Evolutionary conservation across 2,113 vertebrate genomes (phyloP).

Genomic region (Sander lucioperca): DNA sequence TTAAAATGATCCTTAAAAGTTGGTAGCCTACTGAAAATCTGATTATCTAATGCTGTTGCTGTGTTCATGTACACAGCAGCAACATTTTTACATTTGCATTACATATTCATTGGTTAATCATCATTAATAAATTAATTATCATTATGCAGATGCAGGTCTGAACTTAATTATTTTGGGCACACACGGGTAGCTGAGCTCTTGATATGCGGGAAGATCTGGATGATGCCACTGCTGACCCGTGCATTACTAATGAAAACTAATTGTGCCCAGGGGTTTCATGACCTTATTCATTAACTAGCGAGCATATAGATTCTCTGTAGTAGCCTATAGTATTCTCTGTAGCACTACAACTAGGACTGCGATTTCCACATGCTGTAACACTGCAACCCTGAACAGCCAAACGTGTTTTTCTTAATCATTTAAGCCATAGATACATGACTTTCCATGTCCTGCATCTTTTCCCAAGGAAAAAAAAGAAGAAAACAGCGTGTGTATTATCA

Average conservation of each 20-base stretch:
- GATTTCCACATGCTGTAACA: background rate
- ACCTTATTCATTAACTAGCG: slow-evolving; percentile 29
- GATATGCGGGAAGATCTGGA: background rate
- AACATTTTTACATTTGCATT: background rate
- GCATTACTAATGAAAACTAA: slow-evolving; percentile 50
- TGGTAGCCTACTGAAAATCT: no score
- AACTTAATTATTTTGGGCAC: background rate
- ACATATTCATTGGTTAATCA: background rate
- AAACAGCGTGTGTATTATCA: background rate
- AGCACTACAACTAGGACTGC: background rate
- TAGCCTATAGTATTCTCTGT: background rate
- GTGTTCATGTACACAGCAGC: background rate
- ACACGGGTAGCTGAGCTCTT: background rate
- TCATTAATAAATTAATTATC: background rate
- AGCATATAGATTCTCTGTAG: slow-evolving; percentile 11
- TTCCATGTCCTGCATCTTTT: background rate
- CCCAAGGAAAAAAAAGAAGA: background rate
- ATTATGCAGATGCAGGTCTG: slow-evolving; percentile 14
- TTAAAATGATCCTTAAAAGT: no score
- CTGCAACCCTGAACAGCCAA: background rate
- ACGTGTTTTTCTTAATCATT: background rate
- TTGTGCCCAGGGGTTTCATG: slow-evolving; percentile 27
- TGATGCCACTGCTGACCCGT: slow-evolving; percentile 36
- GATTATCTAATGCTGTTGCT: background rate
- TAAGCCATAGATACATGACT: background rate